Conservation (phyloP, 2,888 invertebrate genomes). For the Mimumesa dahlbomi region DNA sequence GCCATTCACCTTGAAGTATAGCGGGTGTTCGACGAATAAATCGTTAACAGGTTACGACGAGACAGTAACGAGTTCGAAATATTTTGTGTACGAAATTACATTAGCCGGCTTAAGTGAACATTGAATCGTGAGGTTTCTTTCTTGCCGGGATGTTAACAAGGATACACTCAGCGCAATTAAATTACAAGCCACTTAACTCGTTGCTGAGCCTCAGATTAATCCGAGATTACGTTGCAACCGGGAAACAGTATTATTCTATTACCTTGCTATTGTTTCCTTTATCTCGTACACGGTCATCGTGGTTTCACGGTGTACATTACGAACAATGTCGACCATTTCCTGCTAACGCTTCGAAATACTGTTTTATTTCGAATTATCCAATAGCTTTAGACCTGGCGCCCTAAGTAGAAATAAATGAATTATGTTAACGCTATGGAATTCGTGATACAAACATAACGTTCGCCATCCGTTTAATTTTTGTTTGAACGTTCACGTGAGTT, state of each 20-base stretch:
- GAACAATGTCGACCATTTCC: neutral
- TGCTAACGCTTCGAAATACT: no score
- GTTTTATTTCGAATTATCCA: no score
- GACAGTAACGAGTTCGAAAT: neutral
- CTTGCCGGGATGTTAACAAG: constrained; percentile 14
- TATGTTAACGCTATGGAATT: no score
- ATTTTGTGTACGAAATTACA: neutral
- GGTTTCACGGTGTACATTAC: constrained; percentile 18
- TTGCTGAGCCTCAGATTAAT: constrained; percentile 46
- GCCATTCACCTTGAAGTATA: neutral
- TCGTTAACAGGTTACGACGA: neutral
- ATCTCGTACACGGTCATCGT: constrained; percentile 29
- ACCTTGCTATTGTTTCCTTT: constrained; percentile 43
- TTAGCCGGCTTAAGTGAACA: neutral
- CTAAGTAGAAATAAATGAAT: no score
- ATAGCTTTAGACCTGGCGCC: no score
- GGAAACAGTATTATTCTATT: constrained; percentile 46
- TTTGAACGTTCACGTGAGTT: no score
- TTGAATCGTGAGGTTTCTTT: neutral
- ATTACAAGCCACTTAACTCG: constrained; percentile 50
- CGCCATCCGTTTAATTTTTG: no score
- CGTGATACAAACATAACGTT: no score
- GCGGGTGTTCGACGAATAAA: neutral
- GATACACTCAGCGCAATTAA: constrained; percentile 38
- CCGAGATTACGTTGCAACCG: constrained; percentile 46